Base-by-base conservation (phyloP, 2,113 vertebrate genomes). In the Calyptomena viridis region DNA sequence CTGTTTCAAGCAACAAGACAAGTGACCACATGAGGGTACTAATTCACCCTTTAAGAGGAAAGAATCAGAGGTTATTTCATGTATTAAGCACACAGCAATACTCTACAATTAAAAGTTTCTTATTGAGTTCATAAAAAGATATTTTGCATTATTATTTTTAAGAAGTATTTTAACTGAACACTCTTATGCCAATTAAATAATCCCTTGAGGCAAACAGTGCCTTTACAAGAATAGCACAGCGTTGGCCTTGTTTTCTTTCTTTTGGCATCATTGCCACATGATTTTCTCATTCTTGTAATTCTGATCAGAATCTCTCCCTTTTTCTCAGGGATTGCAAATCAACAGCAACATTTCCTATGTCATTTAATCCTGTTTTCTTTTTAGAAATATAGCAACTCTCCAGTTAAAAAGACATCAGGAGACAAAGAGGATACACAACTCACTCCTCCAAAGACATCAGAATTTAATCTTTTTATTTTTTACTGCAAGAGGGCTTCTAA, bases 21-120 rank as follows among this genome's bases (percentile, higher is more conserved):
- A 95, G 35, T 60, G 78, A 89, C 89, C 87, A 87, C 89, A 89
- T 52, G 84, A 94, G 69, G 91, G 87, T 92, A 82, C 64, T 94
- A 90, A 91, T 56, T 81, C 80, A 78, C 64, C 52, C 49, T 52
- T 72, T 31, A 94, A 91, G 31, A 89, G 40, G 19, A 90, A 88
- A 73, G 62, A 84, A 59, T 39, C 33, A 50, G 50, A 73, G 74
- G 24, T 62, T 78, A 59, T 49, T 87, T 85, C 77, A 83, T n/a
- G 31, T 89, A 79, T 16, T 66, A 87, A 74, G 69, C 74, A 83
- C 30, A 69, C 13, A 58, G 53, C 25, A 83, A 58, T 56, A 31
- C 31, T 75, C 30, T 68, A 73, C 17, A 83, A 66, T 37, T 55
- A 44, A n/a, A 92, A 31, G 17, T 33, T 73, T 85, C 39, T 89